Base-by-base conservation (phyloP, 2,113 vertebrate species). In the Puma concolor region DNA sequence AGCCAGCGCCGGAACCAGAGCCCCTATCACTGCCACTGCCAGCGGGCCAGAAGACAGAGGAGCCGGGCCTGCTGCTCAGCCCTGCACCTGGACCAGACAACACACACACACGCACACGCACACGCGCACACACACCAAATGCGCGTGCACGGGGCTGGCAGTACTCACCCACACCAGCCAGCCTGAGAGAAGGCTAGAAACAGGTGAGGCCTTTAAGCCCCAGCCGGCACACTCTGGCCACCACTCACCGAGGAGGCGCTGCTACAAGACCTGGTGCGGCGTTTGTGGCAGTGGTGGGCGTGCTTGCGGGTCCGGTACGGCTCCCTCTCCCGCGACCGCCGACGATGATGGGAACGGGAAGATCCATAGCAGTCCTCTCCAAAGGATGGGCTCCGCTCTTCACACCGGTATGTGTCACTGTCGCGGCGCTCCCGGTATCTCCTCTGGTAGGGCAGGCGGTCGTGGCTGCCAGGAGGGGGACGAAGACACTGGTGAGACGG, bases 181-280 rank as follows among this genome's bases (percentile, higher is more conserved):
- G 92, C 98, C 98, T 98, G 97, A 82, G 98, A 95, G 97, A 97
- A 96, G 97, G 95, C 54, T 98, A 98, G 50, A 97, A 81, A 96
- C 76, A 48, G n/a, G 95, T 67, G 98, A 98, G 96, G 94, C 95
- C n/a, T 72, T 95, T 66, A 29, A 87, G 60, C 98, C 98, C 89
- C 97, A 83, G 88, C 97, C 98, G 79, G 95, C 97, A 96, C 96
- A 1, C 98, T 89, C 95, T 85, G 98, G 98, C 90, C 96, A 98
- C 97, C 98, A 99, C 99, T 99, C 99, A 99, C 99, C 99, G 99
- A 99, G 98, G 99, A 99, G 96, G 98, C 97, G 83, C 98, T 99
- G 99, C 99, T 99, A 98, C 99, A 99, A 98, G 99, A 99, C 98
- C 99, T 99, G 98, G 98, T 99, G 98, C 98, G 98, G 97, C 98